Conservation (phyloP, 2,888 invertebrate genomes). For the Thalpophila matura region DNA sequence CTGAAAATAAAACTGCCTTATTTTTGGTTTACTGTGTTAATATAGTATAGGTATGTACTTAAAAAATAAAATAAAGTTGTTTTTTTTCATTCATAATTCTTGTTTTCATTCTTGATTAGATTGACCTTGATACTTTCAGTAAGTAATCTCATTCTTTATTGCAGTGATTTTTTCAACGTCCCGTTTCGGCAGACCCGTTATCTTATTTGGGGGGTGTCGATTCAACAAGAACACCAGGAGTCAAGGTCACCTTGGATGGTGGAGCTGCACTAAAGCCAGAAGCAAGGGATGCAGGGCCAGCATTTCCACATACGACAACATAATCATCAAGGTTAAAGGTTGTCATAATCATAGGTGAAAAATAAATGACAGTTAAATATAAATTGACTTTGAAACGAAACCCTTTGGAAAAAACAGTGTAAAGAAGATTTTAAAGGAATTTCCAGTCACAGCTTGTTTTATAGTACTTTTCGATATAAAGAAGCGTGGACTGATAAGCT, state of each 20-base stretch:
- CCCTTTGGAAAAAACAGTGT: no score
- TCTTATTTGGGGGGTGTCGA: constrained; percentile 65
- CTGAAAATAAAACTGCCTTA: no score
- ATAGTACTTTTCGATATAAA: no score
- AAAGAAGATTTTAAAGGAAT: no score
- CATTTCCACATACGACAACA: constrained; percentile 58
- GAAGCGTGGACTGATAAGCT: no score
- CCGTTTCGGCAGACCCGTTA: constrained; percentile 64
- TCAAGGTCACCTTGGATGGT: constrained; percentile 54
- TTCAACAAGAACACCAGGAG: constrained; percentile 40
- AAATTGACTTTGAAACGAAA: no score
- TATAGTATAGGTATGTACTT: no score
- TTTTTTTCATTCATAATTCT: not conserved
- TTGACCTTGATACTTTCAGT: not conserved
- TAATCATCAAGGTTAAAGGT: constrained; percentile 28
- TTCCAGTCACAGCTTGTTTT: no score
- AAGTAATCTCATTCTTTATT: constrained; percentile 33
- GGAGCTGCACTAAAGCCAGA: constrained; percentile 68
- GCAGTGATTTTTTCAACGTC: constrained; percentile 66
- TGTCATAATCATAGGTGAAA: constrained; percentile 38
- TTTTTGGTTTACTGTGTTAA: no score
- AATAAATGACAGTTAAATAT: not conserved
- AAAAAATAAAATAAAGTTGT: not conserved
- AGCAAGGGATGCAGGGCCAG: constrained; percentile 63
- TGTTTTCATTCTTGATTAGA: not conserved